These are phyloP conservation scores for Nomada fucata DNA, from an alignment of 2,888 invertebrate species.

Conservation along the genomic window DNA sequence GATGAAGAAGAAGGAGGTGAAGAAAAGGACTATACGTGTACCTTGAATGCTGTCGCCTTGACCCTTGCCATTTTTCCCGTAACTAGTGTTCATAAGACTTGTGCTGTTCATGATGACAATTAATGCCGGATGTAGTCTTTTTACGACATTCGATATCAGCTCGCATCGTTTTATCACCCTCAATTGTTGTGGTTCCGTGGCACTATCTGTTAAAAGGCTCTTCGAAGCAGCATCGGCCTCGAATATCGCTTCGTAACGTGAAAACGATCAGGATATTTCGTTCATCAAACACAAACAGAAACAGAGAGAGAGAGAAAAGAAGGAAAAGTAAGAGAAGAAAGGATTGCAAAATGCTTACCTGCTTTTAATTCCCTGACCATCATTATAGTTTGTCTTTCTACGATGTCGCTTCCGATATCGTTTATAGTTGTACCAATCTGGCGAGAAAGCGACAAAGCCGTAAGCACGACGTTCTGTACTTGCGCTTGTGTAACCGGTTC, in stretches of 20 bases:
- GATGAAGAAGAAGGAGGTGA: neutral
- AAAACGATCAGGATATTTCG: neutral
- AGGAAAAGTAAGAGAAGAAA: neutral
- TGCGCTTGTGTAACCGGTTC: slow-evolving; percentile 76
- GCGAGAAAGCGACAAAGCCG: slow-evolving; percentile 77
- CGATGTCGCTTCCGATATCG: slow-evolving; percentile 80
- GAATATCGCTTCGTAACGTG: slow-evolving; percentile 75
- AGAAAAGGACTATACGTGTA: slow-evolving; percentile 45
- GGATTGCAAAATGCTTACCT: slow-evolving; percentile 66
- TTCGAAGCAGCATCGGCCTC: slow-evolving; percentile 80
- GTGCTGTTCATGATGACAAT: slow-evolving; percentile 78
- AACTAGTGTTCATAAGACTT: slow-evolving; percentile 69
- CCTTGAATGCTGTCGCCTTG: slow-evolving; percentile 73
- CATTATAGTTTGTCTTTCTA: slow-evolving; percentile 80
- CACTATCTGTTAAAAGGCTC: slow-evolving; percentile 75
- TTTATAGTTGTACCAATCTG: slow-evolving; percentile 79
- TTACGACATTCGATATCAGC: slow-evolving; percentile 79
- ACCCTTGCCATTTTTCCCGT: slow-evolving; percentile 70
- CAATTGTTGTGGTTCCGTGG: slow-evolving; percentile 80
- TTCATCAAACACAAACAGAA: neutral
- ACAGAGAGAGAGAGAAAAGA: neutral
- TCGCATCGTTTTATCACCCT: slow-evolving; percentile 82
- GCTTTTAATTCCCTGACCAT: slow-evolving; percentile 81
- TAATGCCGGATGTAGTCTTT: slow-evolving; percentile 79
- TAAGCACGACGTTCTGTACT: slow-evolving; percentile 78